phyloP scores from a whole-genome alignment of 2,797 vertebrate species.

The Pempheris klunzingeri region DNA sequence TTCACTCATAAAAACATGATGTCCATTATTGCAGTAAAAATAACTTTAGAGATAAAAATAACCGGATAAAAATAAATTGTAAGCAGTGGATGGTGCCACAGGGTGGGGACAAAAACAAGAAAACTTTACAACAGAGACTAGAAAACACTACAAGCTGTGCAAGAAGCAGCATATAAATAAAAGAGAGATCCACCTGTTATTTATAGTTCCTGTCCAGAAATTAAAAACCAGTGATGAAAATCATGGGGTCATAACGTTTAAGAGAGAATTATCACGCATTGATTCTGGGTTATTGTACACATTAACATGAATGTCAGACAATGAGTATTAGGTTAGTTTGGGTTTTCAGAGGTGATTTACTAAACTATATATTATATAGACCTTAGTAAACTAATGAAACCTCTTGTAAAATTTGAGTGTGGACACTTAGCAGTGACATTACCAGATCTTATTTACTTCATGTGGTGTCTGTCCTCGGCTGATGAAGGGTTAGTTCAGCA shows the following conservation, averaged over 20 bases:
- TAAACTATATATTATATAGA: neutral
- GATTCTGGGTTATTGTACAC: slow-evolving; percentile 4
- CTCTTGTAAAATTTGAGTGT: neutral
- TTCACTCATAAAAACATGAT: neutral
- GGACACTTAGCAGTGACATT: neutral
- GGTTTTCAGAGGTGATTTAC: neutral
- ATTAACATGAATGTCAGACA: slow-evolving; percentile 11
- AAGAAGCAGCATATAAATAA: slow-evolving; percentile 1
- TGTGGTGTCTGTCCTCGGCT: neutral
- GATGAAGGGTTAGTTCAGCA: neutral
- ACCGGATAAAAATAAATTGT: slow-evolving; percentile 14
- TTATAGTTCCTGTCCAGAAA: slow-evolving; percentile 1
- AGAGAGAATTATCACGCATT: neutral
- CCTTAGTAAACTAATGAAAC: neutral
- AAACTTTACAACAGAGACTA: neutral
- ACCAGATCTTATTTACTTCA: neutral
- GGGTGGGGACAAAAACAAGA: slow-evolving; percentile 59
- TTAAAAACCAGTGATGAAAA: neutral
- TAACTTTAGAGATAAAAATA: neutral
- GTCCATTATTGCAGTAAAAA: neutral
- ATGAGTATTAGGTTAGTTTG: neutral
- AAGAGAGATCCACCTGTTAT: neutral
- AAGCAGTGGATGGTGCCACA: slow-evolving; percentile 26
- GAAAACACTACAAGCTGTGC: neutral
- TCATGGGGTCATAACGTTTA: neutral